Percentiles rank a stretch among this genome's conserved stretches.
Conservation (phyloP, 1,140 invertebrate genomes). For the Drosophila burlai region DNA sequence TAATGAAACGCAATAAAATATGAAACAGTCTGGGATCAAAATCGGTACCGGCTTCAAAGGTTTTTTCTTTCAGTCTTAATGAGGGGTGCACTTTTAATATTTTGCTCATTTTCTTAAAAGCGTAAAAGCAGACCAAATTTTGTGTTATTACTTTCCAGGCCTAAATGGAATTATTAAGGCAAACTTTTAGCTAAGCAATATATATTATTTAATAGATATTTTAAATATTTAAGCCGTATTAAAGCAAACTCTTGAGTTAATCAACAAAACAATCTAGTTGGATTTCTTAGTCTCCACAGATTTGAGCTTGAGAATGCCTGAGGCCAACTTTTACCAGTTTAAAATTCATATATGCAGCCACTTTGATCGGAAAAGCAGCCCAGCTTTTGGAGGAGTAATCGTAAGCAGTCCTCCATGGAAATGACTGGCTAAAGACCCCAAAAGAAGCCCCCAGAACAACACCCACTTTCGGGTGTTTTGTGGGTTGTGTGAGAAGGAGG, state of each 20-base stretch:
- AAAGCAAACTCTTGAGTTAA: not conserved
- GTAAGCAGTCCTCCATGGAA: conserved; percentile 14
- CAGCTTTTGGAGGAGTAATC: conserved; percentile 1
- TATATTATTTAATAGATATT: not conserved
- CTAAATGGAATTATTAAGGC: not conserved
- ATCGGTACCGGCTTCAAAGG: conserved; percentile 16
- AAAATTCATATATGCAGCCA: conserved; percentile 35
- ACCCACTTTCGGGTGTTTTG: not conserved
- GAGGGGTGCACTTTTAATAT: not conserved
- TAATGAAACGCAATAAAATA: conserved; percentile 67
- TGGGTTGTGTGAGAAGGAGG: not conserved
- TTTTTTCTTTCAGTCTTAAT: not conserved
- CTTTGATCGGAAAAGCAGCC: conserved; percentile 23
- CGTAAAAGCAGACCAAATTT: too few species aligned
- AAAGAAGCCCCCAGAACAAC: conserved; percentile 6
- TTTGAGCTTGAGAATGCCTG: conserved; percentile 1
- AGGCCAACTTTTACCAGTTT: not conserved
- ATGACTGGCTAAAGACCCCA: conserved; percentile 35
- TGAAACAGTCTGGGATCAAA: conserved; percentile 37
- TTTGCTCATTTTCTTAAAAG: conserved; percentile 10
- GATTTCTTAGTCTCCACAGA: not conserved
- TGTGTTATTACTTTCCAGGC: too few species aligned
- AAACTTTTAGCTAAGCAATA: not conserved
- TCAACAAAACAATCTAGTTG: not conserved
- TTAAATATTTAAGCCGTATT: not conserved